A percentile compares a stretch with the other conserved stretches of the same genome.
Evolutionary conservation across 2,113 vertebrate genomes (phyloP).

Genomic region (Toxostoma redivivum): DNA sequence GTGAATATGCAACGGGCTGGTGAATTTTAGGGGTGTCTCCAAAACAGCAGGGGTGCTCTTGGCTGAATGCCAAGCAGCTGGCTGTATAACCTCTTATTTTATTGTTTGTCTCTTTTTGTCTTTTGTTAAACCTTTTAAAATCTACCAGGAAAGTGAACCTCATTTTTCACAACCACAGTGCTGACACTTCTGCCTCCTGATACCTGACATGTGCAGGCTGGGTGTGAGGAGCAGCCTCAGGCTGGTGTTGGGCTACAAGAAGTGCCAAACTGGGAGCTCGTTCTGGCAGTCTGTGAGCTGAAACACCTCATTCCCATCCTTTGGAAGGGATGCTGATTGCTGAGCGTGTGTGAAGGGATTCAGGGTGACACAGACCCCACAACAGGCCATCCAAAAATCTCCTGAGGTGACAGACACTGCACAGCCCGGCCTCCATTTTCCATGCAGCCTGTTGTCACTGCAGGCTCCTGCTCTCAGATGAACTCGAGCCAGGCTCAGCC

Average conservation of each 20-base stretch:
- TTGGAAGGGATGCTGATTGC: rapidly evolving
- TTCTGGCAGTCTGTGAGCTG: rapidly evolving
- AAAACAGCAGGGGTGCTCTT: too few species aligned
- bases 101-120: too few species aligned
- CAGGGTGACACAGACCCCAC: background rate
- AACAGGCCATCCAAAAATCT: background rate
- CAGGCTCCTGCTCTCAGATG: background rate
- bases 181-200: background rate
- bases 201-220: background rate
- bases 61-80: too few species aligned
- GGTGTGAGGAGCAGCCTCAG: background rate
- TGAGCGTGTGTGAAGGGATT: background rate
- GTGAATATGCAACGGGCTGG: too few species aligned
- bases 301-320: background rate
- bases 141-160: too few species aligned
- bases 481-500: background rate
- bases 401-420: rapidly evolving
- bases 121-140: too few species aligned
- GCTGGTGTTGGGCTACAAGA: background rate
- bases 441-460: background rate
- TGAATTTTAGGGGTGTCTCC: too few species aligned
- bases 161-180: background rate
- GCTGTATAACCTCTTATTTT: too few species aligned
- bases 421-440: background rate
- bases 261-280: rapidly evolving